phyloP scores from a whole-genome alignment of 2,113 vertebrate species.

The Grammomys dolichurus region DNA sequence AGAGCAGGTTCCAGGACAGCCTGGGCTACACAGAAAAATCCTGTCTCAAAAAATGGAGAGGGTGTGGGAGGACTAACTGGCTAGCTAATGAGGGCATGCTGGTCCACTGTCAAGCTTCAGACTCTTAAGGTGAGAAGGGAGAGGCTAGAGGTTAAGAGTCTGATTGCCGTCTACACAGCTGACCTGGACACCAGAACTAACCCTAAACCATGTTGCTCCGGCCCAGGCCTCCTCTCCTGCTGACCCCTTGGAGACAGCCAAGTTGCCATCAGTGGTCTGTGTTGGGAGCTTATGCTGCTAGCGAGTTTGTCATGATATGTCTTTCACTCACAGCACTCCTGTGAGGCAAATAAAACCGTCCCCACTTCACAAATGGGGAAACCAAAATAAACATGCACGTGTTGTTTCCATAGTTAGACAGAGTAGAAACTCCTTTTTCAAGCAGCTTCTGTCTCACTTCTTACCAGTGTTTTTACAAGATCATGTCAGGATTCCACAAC shows the following conservation, averaged over 20 bases:
- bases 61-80: too few species aligned
- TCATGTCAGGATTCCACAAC: not conserved
- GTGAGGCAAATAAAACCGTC: not conserved
- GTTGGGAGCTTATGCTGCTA: not conserved
- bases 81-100: too few species aligned
- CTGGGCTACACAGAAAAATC: not conserved
- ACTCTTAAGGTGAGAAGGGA: not conserved
- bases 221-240: not conserved
- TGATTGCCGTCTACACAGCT: not conserved
- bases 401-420: not conserved
- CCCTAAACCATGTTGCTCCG: too few species aligned
- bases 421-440: not conserved
- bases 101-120: fast-evolving
- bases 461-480: not conserved
- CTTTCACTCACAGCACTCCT: not conserved
- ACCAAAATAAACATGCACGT: not conserved
- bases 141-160: not conserved
- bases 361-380: not conserved
- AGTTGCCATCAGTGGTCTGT: not conserved
- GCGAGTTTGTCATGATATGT: not conserved
- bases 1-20: not conserved
- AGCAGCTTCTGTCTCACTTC: not conserved
- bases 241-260: fast-evolving
- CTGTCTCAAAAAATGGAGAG: not conserved
- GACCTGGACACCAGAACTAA: not conserved